Evolutionary conservation across 1,140 invertebrate species (phyloP).

Genomic region (Hylaeus anthracinus): DNA sequence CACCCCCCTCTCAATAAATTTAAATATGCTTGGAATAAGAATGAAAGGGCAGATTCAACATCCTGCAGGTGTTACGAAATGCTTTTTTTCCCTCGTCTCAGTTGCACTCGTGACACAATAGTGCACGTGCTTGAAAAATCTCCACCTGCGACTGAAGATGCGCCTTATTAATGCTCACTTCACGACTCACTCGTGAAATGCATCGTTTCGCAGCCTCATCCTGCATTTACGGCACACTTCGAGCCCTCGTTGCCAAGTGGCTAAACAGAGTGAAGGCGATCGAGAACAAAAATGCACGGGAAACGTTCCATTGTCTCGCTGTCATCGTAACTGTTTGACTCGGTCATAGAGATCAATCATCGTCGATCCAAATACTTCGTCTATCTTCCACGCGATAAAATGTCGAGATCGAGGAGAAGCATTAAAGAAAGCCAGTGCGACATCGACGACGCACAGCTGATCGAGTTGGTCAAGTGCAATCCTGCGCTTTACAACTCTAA

Average conservation of each 20-base stretch:
- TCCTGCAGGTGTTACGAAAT: too few relatives aligned
- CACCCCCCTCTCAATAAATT: too few relatives aligned
- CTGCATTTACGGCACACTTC: not conserved
- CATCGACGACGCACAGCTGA: slow-evolving; percentile 32
- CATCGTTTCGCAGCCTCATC: not conserved
- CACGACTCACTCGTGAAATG: not conserved
- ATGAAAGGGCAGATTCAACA: too few relatives aligned
- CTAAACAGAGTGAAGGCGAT: not conserved
- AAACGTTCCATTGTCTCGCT: not conserved
- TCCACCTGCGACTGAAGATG: not conserved
- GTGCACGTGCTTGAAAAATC: too few relatives aligned
- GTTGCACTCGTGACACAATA: too few relatives aligned
- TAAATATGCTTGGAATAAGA: too few relatives aligned
- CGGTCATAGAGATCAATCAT: not conserved
- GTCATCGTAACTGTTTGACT: not conserved
- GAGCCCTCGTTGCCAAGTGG: not conserved
- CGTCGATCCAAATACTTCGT: too few relatives aligned
- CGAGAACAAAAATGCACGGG: not conserved
- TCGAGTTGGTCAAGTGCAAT: slow-evolving; percentile 38
- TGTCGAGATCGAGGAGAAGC: not conserved
- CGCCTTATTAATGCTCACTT: not conserved
- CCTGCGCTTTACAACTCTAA: slow-evolving; percentile 39
- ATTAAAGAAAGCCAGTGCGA: not conserved
- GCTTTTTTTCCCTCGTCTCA: too few relatives aligned
- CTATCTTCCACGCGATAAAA: not conserved